Base-by-base conservation (phyloP, 2,113 vertebrate species). In the Pangasianodon gigas region DNA sequence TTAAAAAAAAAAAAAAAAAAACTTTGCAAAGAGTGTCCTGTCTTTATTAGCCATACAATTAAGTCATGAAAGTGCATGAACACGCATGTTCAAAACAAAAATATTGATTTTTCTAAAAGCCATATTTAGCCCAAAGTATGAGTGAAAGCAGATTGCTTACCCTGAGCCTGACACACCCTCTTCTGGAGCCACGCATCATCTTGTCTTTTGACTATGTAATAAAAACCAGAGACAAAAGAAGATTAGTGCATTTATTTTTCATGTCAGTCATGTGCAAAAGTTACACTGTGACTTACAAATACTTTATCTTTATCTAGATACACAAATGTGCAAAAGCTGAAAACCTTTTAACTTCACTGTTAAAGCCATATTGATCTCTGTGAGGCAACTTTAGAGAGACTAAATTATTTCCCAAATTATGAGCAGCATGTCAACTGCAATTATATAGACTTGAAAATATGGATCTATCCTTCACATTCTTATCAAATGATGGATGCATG, bases 131-230 rank as follows among this genome's bases (percentile, higher is more conserved):
- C 0, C 9, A 62, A 84, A 46, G 10, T 29, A 41, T 26, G 9
- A 58, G 54, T n/a, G 1, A 79, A 81, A 37, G 1, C 80, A 18
- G 82, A 62, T 9, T 93, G 94, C 97, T 97, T 94, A 98, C 98
- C 95, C 97, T 96, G 90, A 99, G 97, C 94, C 98, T 97, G 92
- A 99, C 98, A 90, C 98, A 99, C 77, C 98, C 98, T 96, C 98
- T 96, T 94, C 98, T 97, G 89, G 98, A 99, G 84, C 98, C 98
- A 95, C 98, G 97, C 98, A 99, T 99, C 98, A 99, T 99, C 95
- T 99, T 99, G 95, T 99, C 98, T 94, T 99, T 99, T 86, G 98
- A 99, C 98, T 99, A 95, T 91, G 96, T 95, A 32, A 11, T 95
- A 93, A 93, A n/a, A 91, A 91, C 58, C 2, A 93, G 85, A 48